A percentile compares a stretch with the other conserved stretches of the same genome.
phyloP scores from a whole-genome alignment of 2,797 vertebrate species.

The Momotus momota region DNA sequence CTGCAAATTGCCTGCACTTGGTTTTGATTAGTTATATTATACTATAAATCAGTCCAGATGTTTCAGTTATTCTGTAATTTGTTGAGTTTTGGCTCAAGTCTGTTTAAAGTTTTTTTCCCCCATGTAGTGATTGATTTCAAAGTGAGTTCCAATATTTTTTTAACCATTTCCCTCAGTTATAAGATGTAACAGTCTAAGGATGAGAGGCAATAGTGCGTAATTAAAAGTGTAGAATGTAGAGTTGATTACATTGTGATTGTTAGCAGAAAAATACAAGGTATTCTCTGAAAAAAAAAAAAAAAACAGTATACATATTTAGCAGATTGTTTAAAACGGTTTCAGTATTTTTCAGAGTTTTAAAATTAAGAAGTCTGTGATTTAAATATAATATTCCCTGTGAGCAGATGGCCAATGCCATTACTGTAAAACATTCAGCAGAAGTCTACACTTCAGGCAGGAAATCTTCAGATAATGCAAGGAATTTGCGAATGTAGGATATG shows the following conservation, averaged over 20 bases:
- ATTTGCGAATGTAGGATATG: neutral
- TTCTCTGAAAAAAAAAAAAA: constrained; percentile 24
- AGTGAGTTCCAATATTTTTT: constrained; percentile 70
- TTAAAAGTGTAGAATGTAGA: constrained; percentile 55
- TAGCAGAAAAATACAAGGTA: constrained; percentile 47
- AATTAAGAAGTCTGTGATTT: neutral
- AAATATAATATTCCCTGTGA: constrained; percentile 37
- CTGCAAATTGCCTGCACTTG: constrained; percentile 77
- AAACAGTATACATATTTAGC: constrained; percentile 23
- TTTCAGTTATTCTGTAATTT: constrained; percentile 81
- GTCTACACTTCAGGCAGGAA: neutral
- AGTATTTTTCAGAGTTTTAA: constrained; percentile 53
- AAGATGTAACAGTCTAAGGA: constrained; percentile 52
- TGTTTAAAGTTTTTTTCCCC: constrained; percentile 60
- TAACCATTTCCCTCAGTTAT: constrained; percentile 42
- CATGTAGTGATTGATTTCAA: constrained; percentile 77
- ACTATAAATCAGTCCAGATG: constrained; percentile 83
- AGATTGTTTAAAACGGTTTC: constrained; percentile 66
- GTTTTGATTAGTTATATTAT: constrained; percentile 81
- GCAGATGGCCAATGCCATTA: neutral
- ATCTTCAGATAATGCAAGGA: neutral
- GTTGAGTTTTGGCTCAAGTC: constrained; percentile 79
- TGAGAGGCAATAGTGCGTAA: constrained; percentile 44
- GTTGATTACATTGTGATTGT: constrained; percentile 42
- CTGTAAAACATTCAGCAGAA: neutral